phyloP scores from a whole-genome alignment of 2,888 invertebrate genomes.

The Gisinianus flammeolus region DNA sequence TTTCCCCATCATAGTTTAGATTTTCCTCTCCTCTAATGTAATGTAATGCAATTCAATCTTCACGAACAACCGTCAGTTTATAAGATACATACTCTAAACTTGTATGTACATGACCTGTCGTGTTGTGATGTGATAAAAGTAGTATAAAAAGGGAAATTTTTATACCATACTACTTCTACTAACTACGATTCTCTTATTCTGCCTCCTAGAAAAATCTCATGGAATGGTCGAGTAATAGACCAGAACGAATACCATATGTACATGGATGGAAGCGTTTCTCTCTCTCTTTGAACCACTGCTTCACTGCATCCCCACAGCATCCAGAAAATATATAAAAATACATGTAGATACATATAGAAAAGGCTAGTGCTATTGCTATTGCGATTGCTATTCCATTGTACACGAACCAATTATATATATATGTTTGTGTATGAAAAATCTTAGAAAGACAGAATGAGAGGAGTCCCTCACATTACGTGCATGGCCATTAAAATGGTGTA shows the following conservation, averaged over 20 bases:
- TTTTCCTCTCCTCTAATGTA: no score
- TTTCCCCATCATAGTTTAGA: no score
- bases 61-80: background rate
- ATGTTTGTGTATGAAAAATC: background rate
- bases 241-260: slow-evolving; percentile 51
- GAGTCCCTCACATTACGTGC: background rate
- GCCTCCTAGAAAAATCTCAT: slow-evolving; percentile 24
- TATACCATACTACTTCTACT: slow-evolving; percentile 3
- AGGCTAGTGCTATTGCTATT: no score
- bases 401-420: background rate
- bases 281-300: background rate
- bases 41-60: slow-evolving; percentile 22
- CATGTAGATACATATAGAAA: no score
- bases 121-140: slow-evolving; percentile 27
- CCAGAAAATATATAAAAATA: slow-evolving; percentile 29
- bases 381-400: background rate
- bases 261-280: slow-evolving; percentile 26
- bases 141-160: slow-evolving; percentile 35
- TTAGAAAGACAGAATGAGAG: background rate
- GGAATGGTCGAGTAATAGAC: slow-evolving; percentile 56
- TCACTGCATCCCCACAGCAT: background rate
- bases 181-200: background rate
- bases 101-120: slow-evolving; percentile 5
- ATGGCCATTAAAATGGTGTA: background rate
- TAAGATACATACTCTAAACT: background rate